A percentile compares a stretch with the other conserved stretches of the same genome.
Evolutionary conservation across 2,113 vertebrate species (phyloP).

Genomic region (Ellobius talpinus): DNA sequence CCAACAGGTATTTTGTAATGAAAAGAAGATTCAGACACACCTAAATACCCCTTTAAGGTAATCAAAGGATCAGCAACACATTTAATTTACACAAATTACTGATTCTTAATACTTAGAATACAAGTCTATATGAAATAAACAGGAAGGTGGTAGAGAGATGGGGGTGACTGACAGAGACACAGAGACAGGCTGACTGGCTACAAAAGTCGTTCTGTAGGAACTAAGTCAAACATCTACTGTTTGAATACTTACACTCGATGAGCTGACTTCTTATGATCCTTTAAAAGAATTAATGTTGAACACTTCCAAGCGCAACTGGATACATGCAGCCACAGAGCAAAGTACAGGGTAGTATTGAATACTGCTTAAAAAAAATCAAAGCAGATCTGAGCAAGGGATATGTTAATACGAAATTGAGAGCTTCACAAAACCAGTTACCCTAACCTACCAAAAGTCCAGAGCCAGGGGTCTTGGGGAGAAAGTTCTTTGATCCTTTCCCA

Average conservation of each 20-base stretch:
- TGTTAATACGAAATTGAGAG: not conserved
- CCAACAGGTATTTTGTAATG: not conserved
- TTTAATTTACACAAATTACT: not conserved
- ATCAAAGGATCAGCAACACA: not conserved
- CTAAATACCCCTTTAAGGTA: not conserved
- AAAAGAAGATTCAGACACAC: not conserved
- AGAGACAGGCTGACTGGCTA: not conserved
- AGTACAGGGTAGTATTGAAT: not conserved
- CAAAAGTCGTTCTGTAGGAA: constrained; percentile 16
- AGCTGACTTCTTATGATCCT: not conserved
- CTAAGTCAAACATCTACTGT: not conserved
- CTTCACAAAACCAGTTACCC: not conserved
- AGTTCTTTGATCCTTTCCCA: not conserved
- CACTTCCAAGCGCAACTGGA: not conserved
- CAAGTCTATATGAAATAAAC: not conserved
- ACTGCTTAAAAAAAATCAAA: not conserved
- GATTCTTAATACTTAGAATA: not conserved
- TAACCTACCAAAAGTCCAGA: too few relatives aligned
- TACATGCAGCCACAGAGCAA: not conserved
- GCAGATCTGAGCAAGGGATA: not conserved
- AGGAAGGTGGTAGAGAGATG: not conserved
- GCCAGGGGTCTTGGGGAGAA: not conserved
- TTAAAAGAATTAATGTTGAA: not conserved
- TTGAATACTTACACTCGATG: not conserved
- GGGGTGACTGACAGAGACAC: not conserved